These are phyloP conservation scores for Drosophila kanapiae DNA, from an alignment of 1,140 invertebrate species.

Conservation along the genomic window DNA sequence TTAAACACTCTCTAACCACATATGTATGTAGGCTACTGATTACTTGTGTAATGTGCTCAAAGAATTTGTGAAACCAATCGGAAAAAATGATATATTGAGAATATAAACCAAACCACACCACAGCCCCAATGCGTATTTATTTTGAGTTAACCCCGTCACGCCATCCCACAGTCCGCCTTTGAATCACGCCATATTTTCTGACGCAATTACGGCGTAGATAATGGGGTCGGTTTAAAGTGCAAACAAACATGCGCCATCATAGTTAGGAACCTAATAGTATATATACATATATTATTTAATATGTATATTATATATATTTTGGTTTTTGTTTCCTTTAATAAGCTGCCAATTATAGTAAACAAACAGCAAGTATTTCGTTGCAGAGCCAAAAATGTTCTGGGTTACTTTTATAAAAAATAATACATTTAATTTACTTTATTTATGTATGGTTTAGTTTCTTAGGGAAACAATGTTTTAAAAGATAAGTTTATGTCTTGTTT, in stretches of 20 bases:
- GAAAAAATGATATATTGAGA: slow-evolving; percentile 57
- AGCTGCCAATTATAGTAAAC: too few relatives aligned
- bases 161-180: slow-evolving; percentile 1
- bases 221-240: not conserved
- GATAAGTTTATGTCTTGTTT: too few relatives aligned
- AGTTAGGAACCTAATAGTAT: not conserved
- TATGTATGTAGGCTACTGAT: slow-evolving; percentile 49
- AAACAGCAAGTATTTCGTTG: too few relatives aligned
- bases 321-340: too few relatives aligned
- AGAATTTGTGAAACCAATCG: slow-evolving; percentile 51
- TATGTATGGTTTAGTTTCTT: too few relatives aligned
- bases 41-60: slow-evolving; percentile 74
- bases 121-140: not conserved
- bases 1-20: slow-evolving; percentile 68
- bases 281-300: not conserved
- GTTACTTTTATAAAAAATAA: too few relatives aligned
- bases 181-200: slow-evolving; percentile 32
- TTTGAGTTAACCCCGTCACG: slow-evolving; percentile 8
- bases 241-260: slow-evolving; percentile 19
- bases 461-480: too few relatives aligned
- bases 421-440: too few relatives aligned
- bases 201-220: slow-evolving; percentile 12
- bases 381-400: too few relatives aligned
- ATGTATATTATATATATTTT: not conserved
- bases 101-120: slow-evolving; percentile 58